Percentiles rank a stretch among this genome's conserved stretches.
Evolutionary conservation across 1,140 invertebrate species (phyloP).

Genomic region (Mylabris phalerata): DNA sequence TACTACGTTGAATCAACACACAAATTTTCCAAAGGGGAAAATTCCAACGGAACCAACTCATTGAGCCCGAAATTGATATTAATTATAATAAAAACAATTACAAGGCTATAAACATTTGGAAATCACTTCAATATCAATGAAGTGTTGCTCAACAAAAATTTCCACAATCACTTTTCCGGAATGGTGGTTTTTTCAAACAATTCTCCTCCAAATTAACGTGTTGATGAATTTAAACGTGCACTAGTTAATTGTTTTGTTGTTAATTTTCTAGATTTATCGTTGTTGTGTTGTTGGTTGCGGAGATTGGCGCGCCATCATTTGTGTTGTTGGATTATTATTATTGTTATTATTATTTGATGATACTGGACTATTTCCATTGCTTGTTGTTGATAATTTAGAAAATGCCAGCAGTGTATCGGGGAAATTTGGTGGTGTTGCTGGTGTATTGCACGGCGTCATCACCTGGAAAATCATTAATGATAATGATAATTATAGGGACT

Average conservation of each 20-base stretch:
- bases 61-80: too few species aligned
- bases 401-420: conserved; percentile 78
- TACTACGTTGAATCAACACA: too few species aligned
- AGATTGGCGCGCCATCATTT: conserved; percentile 25
- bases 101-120: too few species aligned
- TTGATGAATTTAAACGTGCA: not conserved
- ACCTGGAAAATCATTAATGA: conserved; percentile 41
- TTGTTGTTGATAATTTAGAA: conserved; percentile 65
- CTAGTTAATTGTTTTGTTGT: conserved; percentile 1
- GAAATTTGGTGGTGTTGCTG: conserved; percentile 84
- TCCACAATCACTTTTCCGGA: too few species aligned
- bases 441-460: conserved; percentile 82
- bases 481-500: too few species aligned
- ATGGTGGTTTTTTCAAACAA: too few species aligned
- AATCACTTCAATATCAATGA: too few species aligned
- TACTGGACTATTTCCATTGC: conserved; percentile 39
- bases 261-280: conserved; percentile 27
- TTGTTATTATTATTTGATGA: conserved; percentile 24
- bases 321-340: conserved; percentile 14
- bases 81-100: too few species aligned
- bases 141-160: too few species aligned
- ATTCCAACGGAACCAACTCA: too few species aligned
- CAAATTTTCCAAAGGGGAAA: too few species aligned
- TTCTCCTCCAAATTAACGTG: too few species aligned
- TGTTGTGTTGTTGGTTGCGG: conserved; percentile 31